Percentiles rank a stretch among this genome's conserved stretches.
Conservation (phyloP, 2,797 vertebrate genomes). For the Anabacerthia variegaticeps region DNA sequence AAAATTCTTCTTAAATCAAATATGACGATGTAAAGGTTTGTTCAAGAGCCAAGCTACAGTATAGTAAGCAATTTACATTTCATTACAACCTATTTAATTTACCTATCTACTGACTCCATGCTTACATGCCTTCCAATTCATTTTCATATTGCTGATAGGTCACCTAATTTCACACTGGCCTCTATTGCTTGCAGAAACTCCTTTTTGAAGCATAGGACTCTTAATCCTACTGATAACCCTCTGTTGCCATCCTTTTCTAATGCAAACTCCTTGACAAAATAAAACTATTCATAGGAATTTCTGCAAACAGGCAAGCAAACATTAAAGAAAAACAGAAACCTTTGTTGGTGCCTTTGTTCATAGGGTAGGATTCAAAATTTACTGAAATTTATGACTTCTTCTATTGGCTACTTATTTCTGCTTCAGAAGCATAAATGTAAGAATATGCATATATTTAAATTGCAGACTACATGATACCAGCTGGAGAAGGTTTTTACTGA, state of each 20-base stretch:
- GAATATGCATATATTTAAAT: not conserved
- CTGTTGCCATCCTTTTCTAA: not conserved
- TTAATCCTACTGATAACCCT: not conserved
- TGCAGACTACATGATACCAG: not conserved
- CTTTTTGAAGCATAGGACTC: not conserved
- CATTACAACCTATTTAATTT: constrained; percentile 22
- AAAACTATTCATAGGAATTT: not conserved
- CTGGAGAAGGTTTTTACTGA: not conserved
- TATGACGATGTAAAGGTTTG: not conserved
- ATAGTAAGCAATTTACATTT: constrained; percentile 19
- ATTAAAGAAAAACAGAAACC: not conserved
- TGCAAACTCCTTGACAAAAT: not conserved
- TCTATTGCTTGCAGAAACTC: not conserved
- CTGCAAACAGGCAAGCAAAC: not conserved
- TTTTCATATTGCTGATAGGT: not conserved
- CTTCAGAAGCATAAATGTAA: not conserved
- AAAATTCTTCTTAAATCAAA: not conserved
- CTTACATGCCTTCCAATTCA: constrained; percentile 1
- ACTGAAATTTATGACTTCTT: not conserved
- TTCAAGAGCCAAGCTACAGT: not conserved
- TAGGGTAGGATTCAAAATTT: not conserved
- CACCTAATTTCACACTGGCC: constrained; percentile 29
- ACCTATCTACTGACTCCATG: not conserved
- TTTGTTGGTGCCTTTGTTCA: not conserved
- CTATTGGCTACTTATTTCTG: not conserved